Base-by-base conservation (phyloP, 2,888 invertebrate genomes). In the Trichogramma evanescens region DNA sequence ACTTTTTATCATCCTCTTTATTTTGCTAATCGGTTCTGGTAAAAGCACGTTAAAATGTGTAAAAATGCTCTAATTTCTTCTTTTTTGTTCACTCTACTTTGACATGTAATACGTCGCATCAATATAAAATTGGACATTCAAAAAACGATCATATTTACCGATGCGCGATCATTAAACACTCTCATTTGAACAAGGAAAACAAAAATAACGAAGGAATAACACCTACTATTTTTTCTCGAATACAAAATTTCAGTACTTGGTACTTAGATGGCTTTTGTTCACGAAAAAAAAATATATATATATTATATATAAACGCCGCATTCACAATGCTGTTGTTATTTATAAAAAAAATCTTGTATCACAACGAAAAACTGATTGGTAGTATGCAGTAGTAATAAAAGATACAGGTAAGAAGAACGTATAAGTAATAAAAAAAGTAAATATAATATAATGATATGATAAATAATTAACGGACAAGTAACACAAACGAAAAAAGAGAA, bases 401-500 rank as follows among this genome's bases (percentile, higher is more conserved):
- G 51, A 58, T 58, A 56, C 53, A 45, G 43, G 50, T 58, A 58
- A 56, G 52, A 54, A 48, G 41, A 26, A 26, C 2, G 26, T 26
- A 26, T 26, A 26, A 48, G 54, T 52, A 54, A 60, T 57, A 50
- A 56, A 43, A 57, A 59, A 43, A 45, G 53, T 51, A 50, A 57
- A n/a, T 13, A 10, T 8, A 13, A 50, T 40, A 51, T 45, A 54
- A 57, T 54, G 50, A 54, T 52, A 53, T 13, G 54, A 58, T 59
- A 56, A 50, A 53, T 59, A 50, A 44, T 61, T 64, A 58, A 62
- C 59, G 65, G 56, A 61, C 56, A 60, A 62, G 54, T 63, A 64
- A 65, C 63, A 64, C 66, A 60, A 58, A 26, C 56, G 57, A 61
- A 56, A 55, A 50, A 63, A 59, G 55, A 63, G 56, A 61, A 61